phyloP scores from a whole-genome alignment of 92 coral and sea anemone species.

The Pocillopora grandis region DNA sequence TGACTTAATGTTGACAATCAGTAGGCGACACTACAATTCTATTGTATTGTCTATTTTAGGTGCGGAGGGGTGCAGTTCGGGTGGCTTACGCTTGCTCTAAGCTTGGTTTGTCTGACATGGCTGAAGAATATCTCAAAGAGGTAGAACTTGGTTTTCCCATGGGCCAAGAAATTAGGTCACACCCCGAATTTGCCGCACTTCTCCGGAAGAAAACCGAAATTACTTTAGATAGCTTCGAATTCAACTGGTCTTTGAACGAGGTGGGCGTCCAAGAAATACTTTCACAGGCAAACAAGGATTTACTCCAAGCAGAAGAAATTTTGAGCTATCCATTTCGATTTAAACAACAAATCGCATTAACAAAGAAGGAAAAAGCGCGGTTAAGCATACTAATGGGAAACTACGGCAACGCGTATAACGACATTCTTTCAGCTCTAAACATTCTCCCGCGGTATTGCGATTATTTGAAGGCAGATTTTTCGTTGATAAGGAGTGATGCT shows the following conservation, averaged over 20 bases:
- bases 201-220: conserved; percentile 27
- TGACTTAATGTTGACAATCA: no score
- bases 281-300: not conserved
- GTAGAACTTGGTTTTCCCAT: conserved; percentile 7
- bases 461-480: conserved; percentile 9
- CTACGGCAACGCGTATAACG: not conserved
- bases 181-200: conserved; percentile 19
- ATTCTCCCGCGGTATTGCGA: not conserved
- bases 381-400: not conserved
- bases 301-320: conserved; percentile 18
- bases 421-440: not conserved
- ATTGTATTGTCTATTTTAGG: not conserved
- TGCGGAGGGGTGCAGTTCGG: conserved; percentile 1
- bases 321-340: not conserved
- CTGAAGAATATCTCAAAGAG: not conserved
- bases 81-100: conserved; percentile 24
- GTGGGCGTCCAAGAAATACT: not conserved
- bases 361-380: conserved; percentile 20
- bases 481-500: conserved; percentile 14
- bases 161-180: not conserved
- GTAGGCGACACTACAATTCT: not conserved
- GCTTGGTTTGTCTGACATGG: conserved; percentile 9
- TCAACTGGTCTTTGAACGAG: conserved; percentile 7
- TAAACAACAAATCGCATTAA: not conserved
- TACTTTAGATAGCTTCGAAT: not conserved